Conservation (phyloP, 2,888 invertebrate genomes). For the Tethea ocularis region DNA sequence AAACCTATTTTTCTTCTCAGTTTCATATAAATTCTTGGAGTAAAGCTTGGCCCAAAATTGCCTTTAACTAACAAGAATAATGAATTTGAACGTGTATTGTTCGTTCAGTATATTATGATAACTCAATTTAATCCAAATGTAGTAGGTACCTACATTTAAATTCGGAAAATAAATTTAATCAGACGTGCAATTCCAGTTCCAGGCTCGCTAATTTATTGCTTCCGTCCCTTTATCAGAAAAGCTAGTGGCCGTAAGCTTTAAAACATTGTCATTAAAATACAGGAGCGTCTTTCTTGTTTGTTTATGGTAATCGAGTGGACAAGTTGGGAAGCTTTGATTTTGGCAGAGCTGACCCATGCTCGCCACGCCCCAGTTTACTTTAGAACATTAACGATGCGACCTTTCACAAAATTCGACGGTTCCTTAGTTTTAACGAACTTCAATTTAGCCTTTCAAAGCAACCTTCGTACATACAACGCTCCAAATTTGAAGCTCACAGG, state of each 20-base stretch:
- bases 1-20: too few species aligned
- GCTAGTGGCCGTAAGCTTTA: constrained; percentile 51
- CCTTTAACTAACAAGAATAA: too few species aligned
- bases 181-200: constrained; percentile 40
- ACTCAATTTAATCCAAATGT: not conserved
- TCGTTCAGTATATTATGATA: not conserved
- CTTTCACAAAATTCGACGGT: constrained; percentile 66
- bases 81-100: not conserved
- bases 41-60: too few species aligned
- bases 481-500: constrained; percentile 39
- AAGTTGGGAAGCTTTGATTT: constrained; percentile 77
- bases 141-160: too few species aligned
- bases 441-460: constrained; percentile 55
- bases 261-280: constrained; percentile 76
- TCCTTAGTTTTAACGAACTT: constrained; percentile 58
- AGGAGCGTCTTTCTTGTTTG: constrained; percentile 75
- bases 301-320: constrained; percentile 80
- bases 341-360: constrained; percentile 50
- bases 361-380: constrained; percentile 69
- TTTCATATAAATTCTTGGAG: too few species aligned
- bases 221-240: constrained; percentile 36
- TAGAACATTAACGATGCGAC: constrained; percentile 59
- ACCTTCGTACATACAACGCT: constrained; percentile 40
- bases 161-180: constrained; percentile 13
- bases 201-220: constrained; percentile 48